Evolutionary conservation across 1,140 invertebrate species (phyloP), one percentile per base, ranked within the genome.

Genomic region (Eupeodes corollae): DNA sequence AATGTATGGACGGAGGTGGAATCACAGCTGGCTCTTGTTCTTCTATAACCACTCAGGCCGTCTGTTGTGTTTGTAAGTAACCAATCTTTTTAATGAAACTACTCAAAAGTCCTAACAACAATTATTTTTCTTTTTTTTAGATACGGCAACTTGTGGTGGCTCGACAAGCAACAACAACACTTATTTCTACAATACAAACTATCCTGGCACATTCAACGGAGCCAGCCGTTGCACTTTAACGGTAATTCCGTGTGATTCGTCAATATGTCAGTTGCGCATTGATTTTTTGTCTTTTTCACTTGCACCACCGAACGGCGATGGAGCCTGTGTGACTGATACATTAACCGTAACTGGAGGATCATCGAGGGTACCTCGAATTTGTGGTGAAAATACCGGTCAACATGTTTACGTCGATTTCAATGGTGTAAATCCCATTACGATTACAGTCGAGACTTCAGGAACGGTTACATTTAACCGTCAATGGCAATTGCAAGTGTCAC

Each of bases 341-440:
- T 63, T 90, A 37, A 75, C 76, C 6, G 73, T 88, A 15, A 78
- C 79, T 0, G 85, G 84, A 6, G 80, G 78, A 1, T 74, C 79
- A 38, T 77, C 77, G 0, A 64, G 71, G 14, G 77, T 85, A 2
- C 83, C 84, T 0, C 64, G 70, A 16, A 75, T 91, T 44, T 91
- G 88, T 63, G 88, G 88, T 9, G 80, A 85, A 57, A 88, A 88
- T 68, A 75, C 75, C 1, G 86, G 84, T 9, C 84, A 88, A 63
- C 87, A 89, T 60, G 78, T 88, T 8, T 89, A 86, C 51, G 73
- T 88, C 1, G 81, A 86, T 58, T 87, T 89, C 53, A 76, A 82
- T 51, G 79, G 75, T 2, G 74, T 77, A 39, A 73, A 68, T 34
- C 75, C 80, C 1, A 84, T 86, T 18, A 79, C 77, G 16, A 77